Evolutionary conservation across 2,797 vertebrate genomes (phyloP), one percentile per base, ranked within the genome.

Genomic region (Miichthys miiuy): DNA sequence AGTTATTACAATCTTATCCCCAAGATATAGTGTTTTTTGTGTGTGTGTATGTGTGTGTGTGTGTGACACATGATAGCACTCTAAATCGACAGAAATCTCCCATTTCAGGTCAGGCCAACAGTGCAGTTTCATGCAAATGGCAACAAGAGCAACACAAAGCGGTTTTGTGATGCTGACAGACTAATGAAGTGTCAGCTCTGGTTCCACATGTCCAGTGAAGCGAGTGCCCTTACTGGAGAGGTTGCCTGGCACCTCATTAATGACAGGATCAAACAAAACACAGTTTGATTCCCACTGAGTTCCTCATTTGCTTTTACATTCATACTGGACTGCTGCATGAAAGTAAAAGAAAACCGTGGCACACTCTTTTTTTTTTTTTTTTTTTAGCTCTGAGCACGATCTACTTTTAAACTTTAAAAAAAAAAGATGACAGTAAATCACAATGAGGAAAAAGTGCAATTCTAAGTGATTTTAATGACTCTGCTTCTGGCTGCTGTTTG

Each of bases 181-280:
- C 75, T 82, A 89, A 84, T 79, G 61, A 85, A 89, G 79, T 74
- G 85, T 82, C 83, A 77, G 85, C 83, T 84, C 71, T 63, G 71
- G 82, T 77, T 82, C 74, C 61, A 77, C 71, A 58, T 72, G 80
- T 83, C 80, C 87, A 90, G 71, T 84, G 86, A 84, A 88, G 89
- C 83, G 80, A 87, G 84, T 38, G 80, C 52, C 72, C 83, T 82
- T n/a, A 56, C 67, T 73, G 81, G 66, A 60, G 80, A 92, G 84
- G 77, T 87, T 88, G 88, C 69, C 83, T 83, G 89, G 87, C 88
- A 88, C 84, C 81, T 94, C 92, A 92, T 94, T 94, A 92, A 87
- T 82, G 83, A 75, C 67, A 23, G 63, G 68, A 81, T 89, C 82
- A 85, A 81, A 92, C 80, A 79, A 81, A 77, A 73, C 79, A 64